Base-by-base conservation (phyloP, 2,797 vertebrate genomes). In the Peromyscus attwateri region DNA sequence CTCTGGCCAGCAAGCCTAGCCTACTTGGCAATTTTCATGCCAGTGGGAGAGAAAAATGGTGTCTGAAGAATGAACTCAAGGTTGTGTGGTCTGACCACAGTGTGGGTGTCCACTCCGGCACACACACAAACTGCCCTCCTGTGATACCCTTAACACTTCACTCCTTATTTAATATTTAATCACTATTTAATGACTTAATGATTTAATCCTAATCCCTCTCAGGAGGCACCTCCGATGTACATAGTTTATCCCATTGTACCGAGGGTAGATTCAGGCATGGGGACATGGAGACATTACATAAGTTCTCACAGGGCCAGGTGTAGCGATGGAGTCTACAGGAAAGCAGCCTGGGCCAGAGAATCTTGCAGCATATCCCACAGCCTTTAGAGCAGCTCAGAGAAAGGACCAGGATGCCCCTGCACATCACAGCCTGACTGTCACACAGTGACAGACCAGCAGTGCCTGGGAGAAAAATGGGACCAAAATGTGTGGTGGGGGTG, bases 171-270 rank as follows among this genome's bases (percentile, higher is more conserved):
- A 37, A 49, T 64, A 49, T n/a, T 43, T 76, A 77, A 64, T 89
- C 40, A 46, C 40, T n/a, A 9, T 23, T 62, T 89, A 87, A 87
- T 87, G 64, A 52, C 25, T 34, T 27, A 87, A 52, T 52, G n/a
- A 70, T n/a, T 87, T 70, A 87, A 87, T 87, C 46, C 31, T 17
- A 89, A 89, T 77, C 73, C 64, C 31, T 17, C 87, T 60, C 57
- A 49, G 55, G 16, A 49, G 73, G 73, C 29, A 25, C 37, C 87
- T 75, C 29, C 3, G 55, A 25, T 43, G 52, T 23, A 23, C 14
- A 40, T 37, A 6, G 31, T 11, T 43, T 77, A 25, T 16, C 27
- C 57, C 87, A n/a, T n/a, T 77, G 87, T 34, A 6, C 21, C 27
- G 29, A 64, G 31, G 73, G 73, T 14, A 64, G 73, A 31, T 10